Percentiles rank a stretch among this genome's conserved stretches.
These are phyloP conservation scores for Trachelipus rathkii DNA, from an alignment of 1,140 invertebrate genomes.

Conservation along the genomic window DNA sequence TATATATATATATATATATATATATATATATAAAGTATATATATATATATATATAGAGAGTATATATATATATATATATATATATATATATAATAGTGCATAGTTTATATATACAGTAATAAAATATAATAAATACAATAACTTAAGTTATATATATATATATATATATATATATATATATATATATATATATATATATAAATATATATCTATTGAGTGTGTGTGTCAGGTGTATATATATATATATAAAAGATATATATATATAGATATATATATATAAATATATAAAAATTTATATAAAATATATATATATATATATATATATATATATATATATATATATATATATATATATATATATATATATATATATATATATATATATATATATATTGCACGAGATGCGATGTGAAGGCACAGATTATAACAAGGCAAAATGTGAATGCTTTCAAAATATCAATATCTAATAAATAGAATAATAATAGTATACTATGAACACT, in stretches of 20 bases:
- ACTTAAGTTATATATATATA: no score
- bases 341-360: conserved; percentile 20
- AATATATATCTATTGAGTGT: conserved; percentile 16
- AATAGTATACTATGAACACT: no score
- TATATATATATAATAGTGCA: no score
- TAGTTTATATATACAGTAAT: no score
- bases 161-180: conserved; percentile 18
- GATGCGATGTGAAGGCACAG: conserved; percentile 42
- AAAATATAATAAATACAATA: no score
- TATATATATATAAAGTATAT: conserved; percentile 13
- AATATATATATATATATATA: conserved; percentile 20
- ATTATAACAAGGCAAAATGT: conserved; percentile 43
- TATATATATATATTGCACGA: conserved; percentile 1
- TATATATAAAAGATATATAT: conserved; percentile 17
- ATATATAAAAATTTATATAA: conserved; percentile 8
- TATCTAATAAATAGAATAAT: no score
- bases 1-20: conserved; percentile 18
- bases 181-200: conserved; percentile 18
- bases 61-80: no score
- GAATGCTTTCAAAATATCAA: conserved; percentile 31
- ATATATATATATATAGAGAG: no score
- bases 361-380: conserved; percentile 20
- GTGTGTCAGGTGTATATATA: no score
- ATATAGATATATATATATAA: conserved; percentile 17
- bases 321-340: conserved; percentile 22